Evolutionary conservation across 1,140 invertebrate species (phyloP).

Genomic region (Drosophila virilis): DNA sequence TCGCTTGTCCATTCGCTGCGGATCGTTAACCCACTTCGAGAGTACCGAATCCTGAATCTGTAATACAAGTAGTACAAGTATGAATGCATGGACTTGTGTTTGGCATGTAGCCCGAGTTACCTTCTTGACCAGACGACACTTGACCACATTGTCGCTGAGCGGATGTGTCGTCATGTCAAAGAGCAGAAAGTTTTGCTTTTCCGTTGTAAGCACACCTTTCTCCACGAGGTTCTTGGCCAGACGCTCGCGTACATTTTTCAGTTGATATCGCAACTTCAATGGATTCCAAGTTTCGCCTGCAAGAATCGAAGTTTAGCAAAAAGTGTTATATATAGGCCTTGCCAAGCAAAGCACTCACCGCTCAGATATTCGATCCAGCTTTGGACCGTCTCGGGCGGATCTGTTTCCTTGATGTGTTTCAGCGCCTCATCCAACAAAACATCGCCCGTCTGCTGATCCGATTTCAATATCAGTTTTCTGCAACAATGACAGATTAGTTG

Average conservation of each 20-base stretch:
- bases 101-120: conserved; percentile 84
- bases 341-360: conserved; percentile 87
- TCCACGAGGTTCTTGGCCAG: conserved; percentile 99
- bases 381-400: conserved; percentile 98
- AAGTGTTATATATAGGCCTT: neutral
- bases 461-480: conserved; percentile 87
- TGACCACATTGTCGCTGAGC: conserved; percentile 97
- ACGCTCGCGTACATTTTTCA: conserved; percentile 99
- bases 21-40: conserved; percentile 98
- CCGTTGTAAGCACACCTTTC: conserved; percentile 99
- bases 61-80: conserved; percentile 1
- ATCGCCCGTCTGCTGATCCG: conserved; percentile 97
- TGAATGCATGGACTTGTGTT: neutral
- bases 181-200: conserved; percentile 99
- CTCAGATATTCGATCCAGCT: conserved; percentile 99
- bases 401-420: conserved; percentile 99
- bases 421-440: conserved; percentile 99
- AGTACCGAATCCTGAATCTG: conserved; percentile 98
- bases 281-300: conserved; percentile 99
- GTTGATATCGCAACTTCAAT: conserved; percentile 98
- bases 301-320: conserved; percentile 44
- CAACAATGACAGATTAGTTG: conserved; percentile 55
- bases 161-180: conserved; percentile 99
- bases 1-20: conserved; percentile 98
- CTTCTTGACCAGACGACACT: conserved; percentile 98